These are phyloP conservation scores for Elephas maximus DNA, from an alignment of 2,113 vertebrate species.

Conservation along the genomic window DNA sequence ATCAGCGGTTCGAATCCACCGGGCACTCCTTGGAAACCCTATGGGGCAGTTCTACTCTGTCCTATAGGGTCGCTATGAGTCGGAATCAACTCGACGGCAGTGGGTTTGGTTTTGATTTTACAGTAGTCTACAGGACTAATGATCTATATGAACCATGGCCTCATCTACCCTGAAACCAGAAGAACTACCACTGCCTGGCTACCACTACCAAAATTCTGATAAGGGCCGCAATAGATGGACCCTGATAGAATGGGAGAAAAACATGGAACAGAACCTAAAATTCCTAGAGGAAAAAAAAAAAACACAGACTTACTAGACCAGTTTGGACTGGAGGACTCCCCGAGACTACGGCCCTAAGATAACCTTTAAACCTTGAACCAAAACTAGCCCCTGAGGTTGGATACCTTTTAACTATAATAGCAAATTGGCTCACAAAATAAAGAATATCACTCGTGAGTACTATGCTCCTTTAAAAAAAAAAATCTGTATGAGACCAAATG, in stretches of 20 bases:
- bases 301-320: background rate
- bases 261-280: background rate
- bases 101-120: no score
- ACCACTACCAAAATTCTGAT: background rate
- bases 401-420: background rate
- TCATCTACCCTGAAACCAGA: background rate
- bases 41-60: no score
- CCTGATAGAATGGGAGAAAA: background rate
- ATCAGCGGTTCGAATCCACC: no score
- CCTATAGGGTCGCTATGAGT: no score
- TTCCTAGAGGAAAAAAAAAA: background rate
- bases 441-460: background rate
- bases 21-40: no score
- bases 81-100: no score
- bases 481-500: background rate
- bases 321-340: background rate
- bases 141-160: background rate
- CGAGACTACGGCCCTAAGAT: background rate
- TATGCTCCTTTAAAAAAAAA: background rate
- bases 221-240: background rate
- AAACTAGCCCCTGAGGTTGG: background rate
- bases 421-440: background rate
- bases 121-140: background rate
- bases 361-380: background rate
- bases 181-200: background rate